Percentiles rank a stretch among this genome's conserved stretches.
Conservation (phyloP, 1,140 invertebrate species). For the Ceratosolen fusciceps region DNA sequence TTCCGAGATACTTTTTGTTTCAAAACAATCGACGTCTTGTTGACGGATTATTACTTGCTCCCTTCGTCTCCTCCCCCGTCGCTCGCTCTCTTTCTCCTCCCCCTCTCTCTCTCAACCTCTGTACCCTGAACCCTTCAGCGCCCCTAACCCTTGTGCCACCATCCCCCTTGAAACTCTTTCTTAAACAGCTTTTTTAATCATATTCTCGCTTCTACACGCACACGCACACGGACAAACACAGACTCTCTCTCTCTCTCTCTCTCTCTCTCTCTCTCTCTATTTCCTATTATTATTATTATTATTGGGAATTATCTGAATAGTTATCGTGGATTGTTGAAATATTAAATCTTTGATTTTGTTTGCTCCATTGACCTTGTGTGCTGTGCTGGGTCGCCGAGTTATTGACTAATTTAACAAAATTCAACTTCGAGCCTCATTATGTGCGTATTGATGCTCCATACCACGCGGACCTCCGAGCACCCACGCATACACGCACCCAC, state of each 20-base stretch:
- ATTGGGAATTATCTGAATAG: neutral
- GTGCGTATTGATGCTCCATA: constrained; percentile 22
- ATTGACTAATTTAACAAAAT: neutral
- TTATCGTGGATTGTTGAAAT: neutral
- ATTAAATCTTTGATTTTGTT: neutral
- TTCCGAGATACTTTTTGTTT: neutral
- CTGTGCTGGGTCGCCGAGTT: neutral
- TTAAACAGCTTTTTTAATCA: too few species aligned
- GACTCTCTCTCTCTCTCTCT: too few species aligned
- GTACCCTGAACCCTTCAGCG: too few species aligned
- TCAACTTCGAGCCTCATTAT: constrained; percentile 23
- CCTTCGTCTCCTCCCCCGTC: too few species aligned
- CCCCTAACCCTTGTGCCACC: too few species aligned
- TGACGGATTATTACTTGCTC: neutral
- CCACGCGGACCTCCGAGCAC: neutral
- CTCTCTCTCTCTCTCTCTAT: too few species aligned
- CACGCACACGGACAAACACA: too few species aligned
- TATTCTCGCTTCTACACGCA: too few species aligned
- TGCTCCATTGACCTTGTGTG: neutral
- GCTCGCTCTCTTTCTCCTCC: too few species aligned
- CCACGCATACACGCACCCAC: neutral
- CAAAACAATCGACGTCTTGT: constrained; percentile 1
- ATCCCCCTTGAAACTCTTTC: too few species aligned
- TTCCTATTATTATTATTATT: too few species aligned
- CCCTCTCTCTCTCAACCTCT: too few species aligned